Conservation (phyloP, 2,888 invertebrate genomes). For the Eupelmus urozonus region DNA sequence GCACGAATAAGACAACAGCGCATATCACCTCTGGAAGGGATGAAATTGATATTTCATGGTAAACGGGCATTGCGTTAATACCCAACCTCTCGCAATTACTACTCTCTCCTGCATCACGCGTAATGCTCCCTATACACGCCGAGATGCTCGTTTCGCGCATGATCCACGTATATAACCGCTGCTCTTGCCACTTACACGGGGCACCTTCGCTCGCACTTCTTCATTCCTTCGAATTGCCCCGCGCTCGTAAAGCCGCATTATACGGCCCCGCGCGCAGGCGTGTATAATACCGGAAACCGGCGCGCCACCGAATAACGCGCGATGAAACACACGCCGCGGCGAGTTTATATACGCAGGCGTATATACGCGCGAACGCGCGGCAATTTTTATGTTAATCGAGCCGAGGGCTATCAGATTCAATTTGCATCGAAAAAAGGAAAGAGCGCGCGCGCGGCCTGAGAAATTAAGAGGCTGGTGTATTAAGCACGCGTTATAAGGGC, state of each 20-base stretch:
- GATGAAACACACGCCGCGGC: constrained; percentile 15
- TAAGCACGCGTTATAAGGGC: not conserved
- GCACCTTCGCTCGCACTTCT: constrained; percentile 23
- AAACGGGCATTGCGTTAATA: constrained; percentile 49
- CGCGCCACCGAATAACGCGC: constrained; percentile 28
- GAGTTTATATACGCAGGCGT: not conserved
- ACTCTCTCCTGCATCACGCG: not conserved
- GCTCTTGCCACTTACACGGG: not conserved
- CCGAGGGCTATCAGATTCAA: constrained; percentile 52
- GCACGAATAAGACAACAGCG: not conserved
- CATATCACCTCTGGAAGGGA: not conserved
- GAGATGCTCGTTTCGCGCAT: constrained; percentile 35
- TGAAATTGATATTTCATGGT: constrained; percentile 55
- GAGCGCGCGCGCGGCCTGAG: too few species aligned
- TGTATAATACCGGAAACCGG: constrained; percentile 26
- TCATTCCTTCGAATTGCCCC: constrained; percentile 45
- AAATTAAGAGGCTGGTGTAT: not conserved
- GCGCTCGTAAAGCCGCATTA: constrained; percentile 52
- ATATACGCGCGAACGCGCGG: constrained; percentile 11
- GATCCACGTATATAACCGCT: constrained; percentile 29
- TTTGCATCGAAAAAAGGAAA: constrained; percentile 48
- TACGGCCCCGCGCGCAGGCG: constrained; percentile 11
- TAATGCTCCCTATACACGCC: not conserved
- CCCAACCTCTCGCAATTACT: constrained; percentile 42
- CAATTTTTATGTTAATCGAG: constrained; percentile 55